phyloP scores from a whole-genome alignment of 2,113 vertebrate genomes.

The Corythornis vintsioides region DNA sequence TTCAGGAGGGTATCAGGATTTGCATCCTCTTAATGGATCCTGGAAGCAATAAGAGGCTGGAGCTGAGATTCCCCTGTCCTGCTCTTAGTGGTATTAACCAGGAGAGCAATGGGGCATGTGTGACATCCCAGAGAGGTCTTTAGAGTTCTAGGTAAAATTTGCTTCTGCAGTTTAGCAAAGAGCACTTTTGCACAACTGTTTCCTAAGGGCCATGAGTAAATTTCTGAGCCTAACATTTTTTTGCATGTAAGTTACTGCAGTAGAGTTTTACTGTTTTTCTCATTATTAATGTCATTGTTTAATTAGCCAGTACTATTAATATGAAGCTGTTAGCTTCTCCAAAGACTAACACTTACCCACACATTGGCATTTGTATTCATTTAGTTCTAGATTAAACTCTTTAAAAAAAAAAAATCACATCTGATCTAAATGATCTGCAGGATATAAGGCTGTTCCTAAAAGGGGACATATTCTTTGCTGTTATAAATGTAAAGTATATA shows the following conservation, averaged over 20 bases:
- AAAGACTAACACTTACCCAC: background rate
- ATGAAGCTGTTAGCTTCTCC: background rate
- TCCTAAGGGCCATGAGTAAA: background rate
- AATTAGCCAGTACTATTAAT: background rate
- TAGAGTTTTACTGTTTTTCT: background rate
- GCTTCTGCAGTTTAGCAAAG: background rate
- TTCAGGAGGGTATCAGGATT: background rate
- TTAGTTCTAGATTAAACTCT: constrained; percentile 23
- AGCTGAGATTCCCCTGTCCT: background rate
- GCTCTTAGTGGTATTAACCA: background rate
- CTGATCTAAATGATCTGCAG: background rate
- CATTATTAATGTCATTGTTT: background rate
- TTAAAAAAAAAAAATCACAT: background rate
- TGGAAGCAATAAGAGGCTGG: background rate
- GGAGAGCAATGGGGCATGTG: background rate
- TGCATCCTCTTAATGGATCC: background rate
- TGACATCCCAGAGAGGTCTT: background rate
- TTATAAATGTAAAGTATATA: background rate
- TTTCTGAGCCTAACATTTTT: background rate
- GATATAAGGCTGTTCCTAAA: background rate
- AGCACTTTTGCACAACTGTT: background rate
- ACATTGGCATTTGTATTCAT: background rate
- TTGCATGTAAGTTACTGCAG: background rate
- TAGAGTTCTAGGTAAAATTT: background rate
- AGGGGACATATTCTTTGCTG: background rate